These are phyloP conservation scores for Bombus ignitus DNA, from an alignment of 1,140 invertebrate genomes.

Conservation along the genomic window DNA sequence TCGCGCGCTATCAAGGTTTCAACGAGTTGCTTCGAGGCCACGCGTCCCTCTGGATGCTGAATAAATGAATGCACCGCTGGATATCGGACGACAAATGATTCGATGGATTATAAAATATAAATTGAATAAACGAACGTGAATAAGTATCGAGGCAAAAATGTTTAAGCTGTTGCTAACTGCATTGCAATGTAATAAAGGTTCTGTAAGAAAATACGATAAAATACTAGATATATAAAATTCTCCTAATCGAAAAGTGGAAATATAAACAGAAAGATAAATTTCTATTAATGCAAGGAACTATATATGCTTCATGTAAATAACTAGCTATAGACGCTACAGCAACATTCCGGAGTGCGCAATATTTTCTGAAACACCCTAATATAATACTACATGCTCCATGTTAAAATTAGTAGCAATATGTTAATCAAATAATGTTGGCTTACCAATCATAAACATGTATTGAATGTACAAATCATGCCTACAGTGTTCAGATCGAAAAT, in stretches of 20 bases:
- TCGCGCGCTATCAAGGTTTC: slow-evolving; percentile 74
- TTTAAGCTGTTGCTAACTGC: background rate
- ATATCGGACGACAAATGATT: background rate
- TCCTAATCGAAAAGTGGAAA: background rate
- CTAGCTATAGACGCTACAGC: background rate
- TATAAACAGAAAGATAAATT: background rate
- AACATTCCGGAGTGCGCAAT: background rate
- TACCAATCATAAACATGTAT: background rate
- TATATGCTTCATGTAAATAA: background rate
- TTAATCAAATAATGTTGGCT: background rate
- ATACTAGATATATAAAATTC: background rate
- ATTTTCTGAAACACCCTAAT: background rate
- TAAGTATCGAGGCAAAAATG: background rate
- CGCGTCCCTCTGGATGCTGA: slow-evolving; percentile 6
- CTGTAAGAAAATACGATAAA: background rate
- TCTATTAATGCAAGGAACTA: background rate
- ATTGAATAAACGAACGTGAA: background rate
- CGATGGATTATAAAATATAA: background rate
- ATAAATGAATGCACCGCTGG: background rate
- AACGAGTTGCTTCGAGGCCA: slow-evolving; percentile 41
- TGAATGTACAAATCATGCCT: background rate
- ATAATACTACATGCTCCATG: background rate
- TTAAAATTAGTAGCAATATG: background rate
- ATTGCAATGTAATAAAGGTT: background rate
- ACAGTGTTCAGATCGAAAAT: slow-evolving; percentile 72